A percentile compares a stretch with the other conserved stretches of the same genome.
phyloP scores from a whole-genome alignment of 2,888 invertebrate species.

The Ctena decussata region DNA sequence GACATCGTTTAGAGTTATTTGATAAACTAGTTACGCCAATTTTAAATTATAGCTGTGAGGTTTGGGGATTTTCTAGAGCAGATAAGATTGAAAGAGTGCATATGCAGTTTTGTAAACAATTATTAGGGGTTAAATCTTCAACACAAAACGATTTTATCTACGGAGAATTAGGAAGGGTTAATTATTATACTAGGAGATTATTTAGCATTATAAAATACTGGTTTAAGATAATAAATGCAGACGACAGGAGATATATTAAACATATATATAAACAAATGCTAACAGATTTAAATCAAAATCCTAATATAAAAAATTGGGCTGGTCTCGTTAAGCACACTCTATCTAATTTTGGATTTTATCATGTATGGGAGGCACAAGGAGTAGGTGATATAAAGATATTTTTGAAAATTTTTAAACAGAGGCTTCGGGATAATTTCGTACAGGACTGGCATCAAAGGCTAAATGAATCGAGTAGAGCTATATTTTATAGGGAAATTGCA shows the following conservation, averaged over 20 bases:
- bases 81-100: constrained; percentile 1
- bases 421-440: background rate
- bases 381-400: background rate
- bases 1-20: background rate
- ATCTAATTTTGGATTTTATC: background rate
- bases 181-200: too few relatives aligned
- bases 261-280: background rate
- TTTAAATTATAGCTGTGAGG: background rate
- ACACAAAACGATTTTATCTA: background rate
- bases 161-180: too few relatives aligned
- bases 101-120: background rate
- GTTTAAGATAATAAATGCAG: background rate
- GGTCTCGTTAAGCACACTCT: background rate
- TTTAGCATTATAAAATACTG: background rate
- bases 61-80: background rate
- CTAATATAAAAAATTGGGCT: background rate
- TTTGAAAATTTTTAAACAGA: background rate
- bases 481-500: too few relatives aligned
- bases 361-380: background rate
- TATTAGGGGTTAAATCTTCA: background rate
- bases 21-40: constrained; percentile 2
- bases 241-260: background rate
- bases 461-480: too few relatives aligned
- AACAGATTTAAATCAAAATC: background rate
- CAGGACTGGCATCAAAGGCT: too few relatives aligned